Conservation (phyloP, 2,113 vertebrate species). For the Lophius piscatorius region DNA sequence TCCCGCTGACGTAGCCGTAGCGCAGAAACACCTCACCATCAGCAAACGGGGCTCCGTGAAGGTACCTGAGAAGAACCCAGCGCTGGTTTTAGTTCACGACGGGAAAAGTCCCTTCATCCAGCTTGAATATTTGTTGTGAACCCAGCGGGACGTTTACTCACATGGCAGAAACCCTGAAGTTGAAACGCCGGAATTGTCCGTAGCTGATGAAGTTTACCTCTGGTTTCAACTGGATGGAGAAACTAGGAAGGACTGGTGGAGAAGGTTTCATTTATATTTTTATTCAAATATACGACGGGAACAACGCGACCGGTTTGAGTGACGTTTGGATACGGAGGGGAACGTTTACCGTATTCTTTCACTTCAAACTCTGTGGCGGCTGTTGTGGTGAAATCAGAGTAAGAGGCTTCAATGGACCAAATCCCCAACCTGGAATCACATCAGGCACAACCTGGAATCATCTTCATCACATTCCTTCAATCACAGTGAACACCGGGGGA, state of each 20-base stretch:
- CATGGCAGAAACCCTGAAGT: conserved; percentile 72
- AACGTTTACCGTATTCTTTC: conserved; percentile 85
- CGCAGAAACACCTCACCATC: conserved; percentile 52
- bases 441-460: neutral
- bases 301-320: neutral
- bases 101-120: no score
- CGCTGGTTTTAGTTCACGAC: no score
- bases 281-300: neutral
- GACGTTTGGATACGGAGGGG: neutral
- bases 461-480: neutral
- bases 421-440: conserved; percentile 81
- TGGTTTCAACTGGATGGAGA: conserved; percentile 70
- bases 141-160: conserved; percentile 25
- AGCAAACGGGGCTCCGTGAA: conserved; percentile 63
- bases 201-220: conserved; percentile 64
- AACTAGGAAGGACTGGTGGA: conserved; percentile 77
- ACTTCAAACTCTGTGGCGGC: conserved; percentile 86
- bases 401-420: conserved; percentile 89
- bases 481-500: conserved; percentile 64
- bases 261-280: neutral
- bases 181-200: conserved; percentile 55
- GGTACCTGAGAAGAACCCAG: conserved; percentile 60
- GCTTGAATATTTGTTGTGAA: no score
- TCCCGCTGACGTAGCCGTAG: conserved; percentile 66
- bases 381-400: conserved; percentile 84